Evolutionary conservation across 1,140 invertebrate species (phyloP).

Genomic region (Maniola jurtina): DNA sequence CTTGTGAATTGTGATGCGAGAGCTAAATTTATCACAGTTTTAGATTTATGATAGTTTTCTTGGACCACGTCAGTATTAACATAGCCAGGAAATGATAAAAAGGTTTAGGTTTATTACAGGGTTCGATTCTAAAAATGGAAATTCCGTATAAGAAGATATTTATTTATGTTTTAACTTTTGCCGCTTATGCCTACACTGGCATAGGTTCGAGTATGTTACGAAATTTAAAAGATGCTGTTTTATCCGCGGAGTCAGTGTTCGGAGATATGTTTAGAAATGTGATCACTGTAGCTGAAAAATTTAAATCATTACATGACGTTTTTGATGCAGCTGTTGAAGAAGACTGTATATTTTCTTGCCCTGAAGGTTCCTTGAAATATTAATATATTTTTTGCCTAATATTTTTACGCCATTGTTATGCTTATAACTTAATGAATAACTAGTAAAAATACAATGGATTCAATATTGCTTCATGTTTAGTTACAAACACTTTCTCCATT

Average conservation of each 20-base stretch:
- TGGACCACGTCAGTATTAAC: slow-evolving; percentile 31
- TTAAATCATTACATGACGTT: slow-evolving; percentile 88
- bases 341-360: slow-evolving; percentile 87
- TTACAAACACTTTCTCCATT: no score
- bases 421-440: no score
- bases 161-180: slow-evolving; percentile 86
- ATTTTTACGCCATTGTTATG: neutral
- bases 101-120: neutral
- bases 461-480: no score
- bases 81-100: slow-evolving; percentile 22
- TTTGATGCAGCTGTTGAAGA: slow-evolving; percentile 92
- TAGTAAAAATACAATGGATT: no score
- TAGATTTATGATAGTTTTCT: neutral
- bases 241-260: slow-evolving; percentile 87
- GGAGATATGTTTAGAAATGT: slow-evolving; percentile 87
- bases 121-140: slow-evolving; percentile 75
- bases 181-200: slow-evolving; percentile 88
- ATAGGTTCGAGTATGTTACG: slow-evolving; percentile 86
- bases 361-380: slow-evolving; percentile 82
- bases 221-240: slow-evolving; percentile 88
- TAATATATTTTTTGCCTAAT: slow-evolving; percentile 8
- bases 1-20: neutral
- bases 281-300: slow-evolving; percentile 86
- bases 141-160: slow-evolving; percentile 87
- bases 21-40: slow-evolving; percentile 2